Evolutionary conservation across 2,113 vertebrate genomes (phyloP), one percentile per base, ranked within the genome.

Genomic region (Baryphthengus martii): DNA sequence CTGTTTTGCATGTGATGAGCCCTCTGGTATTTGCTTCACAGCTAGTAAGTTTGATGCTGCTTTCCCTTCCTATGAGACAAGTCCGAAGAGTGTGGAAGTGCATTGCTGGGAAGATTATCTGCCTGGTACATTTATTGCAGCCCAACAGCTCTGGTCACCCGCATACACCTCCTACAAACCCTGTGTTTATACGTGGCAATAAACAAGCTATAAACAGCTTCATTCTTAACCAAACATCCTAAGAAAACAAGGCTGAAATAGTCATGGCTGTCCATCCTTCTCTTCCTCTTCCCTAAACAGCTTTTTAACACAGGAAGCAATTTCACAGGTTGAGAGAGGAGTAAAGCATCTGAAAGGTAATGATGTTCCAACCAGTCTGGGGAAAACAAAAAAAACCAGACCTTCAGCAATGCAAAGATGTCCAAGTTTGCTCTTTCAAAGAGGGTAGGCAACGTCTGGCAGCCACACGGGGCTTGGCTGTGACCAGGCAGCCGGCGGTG

Each of bases 321-420:
- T 70, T 65, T 56, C 26, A 31, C 0, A 1, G 23, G 17, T 35
- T 23, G 52, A 63, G 49, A 76, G 20, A 35, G 37, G 21, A 82
- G 28, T 13, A 44, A 77, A 93, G 24, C 59, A 52, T 10, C 55
- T 18, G 40, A 33, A 84, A 65, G 20, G 24, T 10, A 39, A 77
- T 0, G 23, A 59, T 4, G 4, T 6, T n/a, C 52, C 31, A 18
- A 4, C 2, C 7, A 0, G 3, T 52, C 33, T 4, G 5, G 53
- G 67, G 52, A 16, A 45, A 78, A 73, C 18, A 17, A 15, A 71
- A 49, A 49, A 24, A 23, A 26, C 50, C 24, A 91, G 39, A 33
- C 40, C 49, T 73, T 73, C 33, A 56, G 59, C 23, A 78, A 65
- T 18, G 6, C 7, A 42, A 24, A 70, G 55, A 33, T 26, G 13